Percentiles rank a stretch among this genome's conserved stretches.
Evolutionary conservation across 2,113 vertebrate genomes (phyloP).

Genomic region (Thoracochromis brauschi): DNA sequence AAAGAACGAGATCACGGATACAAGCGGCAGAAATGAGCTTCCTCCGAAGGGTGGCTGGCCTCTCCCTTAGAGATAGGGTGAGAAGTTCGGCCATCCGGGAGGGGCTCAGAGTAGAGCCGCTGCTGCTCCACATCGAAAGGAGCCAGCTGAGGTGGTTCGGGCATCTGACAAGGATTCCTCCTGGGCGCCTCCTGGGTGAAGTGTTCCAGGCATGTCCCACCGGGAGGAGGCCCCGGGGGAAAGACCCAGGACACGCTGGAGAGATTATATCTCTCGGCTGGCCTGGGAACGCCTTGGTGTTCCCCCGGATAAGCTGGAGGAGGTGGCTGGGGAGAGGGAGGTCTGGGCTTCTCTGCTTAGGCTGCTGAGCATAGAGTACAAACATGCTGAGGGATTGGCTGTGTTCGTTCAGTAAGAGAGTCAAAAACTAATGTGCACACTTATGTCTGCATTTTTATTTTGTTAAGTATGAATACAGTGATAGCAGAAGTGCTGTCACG

Average conservation of each 20-base stretch:
- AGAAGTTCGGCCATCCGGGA: rapidly evolving
- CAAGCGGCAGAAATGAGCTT: rapidly evolving
- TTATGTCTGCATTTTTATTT: not conserved
- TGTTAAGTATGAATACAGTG: not conserved
- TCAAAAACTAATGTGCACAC: not conserved
- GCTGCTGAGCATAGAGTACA: not conserved
- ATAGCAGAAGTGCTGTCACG: not conserved
- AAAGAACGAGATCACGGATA: too few species aligned
- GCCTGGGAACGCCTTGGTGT: too few species aligned
- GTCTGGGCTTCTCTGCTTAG: rapidly evolving
- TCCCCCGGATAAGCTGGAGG: rapidly evolving
- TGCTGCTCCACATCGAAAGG: rapidly evolving
- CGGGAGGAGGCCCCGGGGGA: rapidly evolving
- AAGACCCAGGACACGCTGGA: too few species aligned
- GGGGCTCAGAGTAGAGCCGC: rapidly evolving
- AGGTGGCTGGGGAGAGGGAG: not conserved
- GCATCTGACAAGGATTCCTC: rapidly evolving
- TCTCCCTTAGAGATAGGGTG: too few species aligned
- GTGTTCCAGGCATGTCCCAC: rapidly evolving
- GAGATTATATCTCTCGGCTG: too few species aligned
- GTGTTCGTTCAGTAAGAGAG: not conserved
- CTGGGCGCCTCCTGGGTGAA: too few species aligned
- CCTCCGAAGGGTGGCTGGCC: too few species aligned
- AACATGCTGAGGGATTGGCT: not conserved
- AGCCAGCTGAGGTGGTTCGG: too few species aligned